These are phyloP conservation scores for Apistogramma diplotaenia DNA, from an alignment of 2,113 vertebrate genomes.

Conservation along the genomic window DNA sequence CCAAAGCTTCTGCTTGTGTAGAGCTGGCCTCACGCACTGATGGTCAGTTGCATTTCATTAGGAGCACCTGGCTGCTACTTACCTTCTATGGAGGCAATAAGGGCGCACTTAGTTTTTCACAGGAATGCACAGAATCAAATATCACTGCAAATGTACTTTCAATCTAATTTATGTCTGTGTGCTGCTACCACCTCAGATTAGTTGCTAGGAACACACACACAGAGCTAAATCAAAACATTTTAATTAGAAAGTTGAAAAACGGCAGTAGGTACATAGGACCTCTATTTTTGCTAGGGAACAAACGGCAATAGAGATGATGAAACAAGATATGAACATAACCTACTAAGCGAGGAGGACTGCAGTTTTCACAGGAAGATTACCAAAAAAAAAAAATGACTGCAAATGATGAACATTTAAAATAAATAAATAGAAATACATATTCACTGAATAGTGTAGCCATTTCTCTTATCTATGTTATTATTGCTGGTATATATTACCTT, in stretches of 20 bases:
- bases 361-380: conserved; percentile 59
- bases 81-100: neutral
- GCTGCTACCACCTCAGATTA: neutral
- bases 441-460: conserved; percentile 69
- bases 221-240: conserved; percentile 67
- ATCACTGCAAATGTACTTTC: neutral
- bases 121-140: neutral
- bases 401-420: conserved; percentile 62
- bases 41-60: neutral
- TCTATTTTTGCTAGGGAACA: conserved; percentile 62
- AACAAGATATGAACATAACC: conserved; percentile 56
- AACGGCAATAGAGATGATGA: conserved; percentile 61
- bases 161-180: neutral
- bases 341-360: conserved; percentile 46
- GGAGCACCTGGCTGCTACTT: neutral
- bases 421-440: conserved; percentile 76
- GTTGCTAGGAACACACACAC: neutral
- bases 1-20: accelerated
- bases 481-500: conserved; percentile 79
- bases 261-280: conserved; percentile 65
- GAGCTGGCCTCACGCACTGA: neutral
- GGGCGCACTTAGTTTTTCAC: accelerated
- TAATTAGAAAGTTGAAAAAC: conserved; percentile 76
- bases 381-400: conserved; percentile 37
- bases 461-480: conserved; percentile 73